Percentiles rank a stretch among this genome's conserved stretches.
Conservation (phyloP, 2,113 vertebrate genomes). For the Muscicapa adusta region DNA sequence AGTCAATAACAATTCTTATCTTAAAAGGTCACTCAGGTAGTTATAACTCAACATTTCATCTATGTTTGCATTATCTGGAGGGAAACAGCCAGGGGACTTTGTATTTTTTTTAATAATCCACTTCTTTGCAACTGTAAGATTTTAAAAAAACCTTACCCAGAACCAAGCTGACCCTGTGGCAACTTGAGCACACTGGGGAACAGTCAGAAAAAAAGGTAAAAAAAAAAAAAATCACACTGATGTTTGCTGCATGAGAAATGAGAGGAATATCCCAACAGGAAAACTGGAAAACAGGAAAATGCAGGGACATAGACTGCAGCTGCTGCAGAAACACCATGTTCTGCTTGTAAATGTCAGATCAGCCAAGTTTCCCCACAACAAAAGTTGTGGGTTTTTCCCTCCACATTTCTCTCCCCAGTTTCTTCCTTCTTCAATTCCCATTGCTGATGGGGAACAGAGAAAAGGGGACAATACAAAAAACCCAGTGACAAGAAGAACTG, state of each 20-base stretch:
- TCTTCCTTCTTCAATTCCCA: not conserved
- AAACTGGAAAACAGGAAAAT: not conserved
- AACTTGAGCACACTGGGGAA: not conserved
- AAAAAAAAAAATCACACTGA: not conserved
- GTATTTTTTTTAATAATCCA: not conserved
- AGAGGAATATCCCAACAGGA: not conserved
- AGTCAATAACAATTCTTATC: constrained; percentile 52
- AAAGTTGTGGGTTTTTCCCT: not conserved
- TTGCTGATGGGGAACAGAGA: not conserved
- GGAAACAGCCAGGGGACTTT: constrained; percentile 39
- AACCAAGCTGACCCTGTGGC: not conserved
- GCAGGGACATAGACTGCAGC: not conserved
- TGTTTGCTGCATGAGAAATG: not conserved
- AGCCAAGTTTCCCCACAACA: not conserved
- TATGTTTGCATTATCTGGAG: not conserved
- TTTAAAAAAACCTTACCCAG: not conserved
- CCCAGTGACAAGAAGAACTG: fast-evolving
- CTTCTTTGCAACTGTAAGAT: not conserved
- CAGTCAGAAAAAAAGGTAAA: not conserved
- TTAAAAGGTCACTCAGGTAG: constrained; percentile 55
- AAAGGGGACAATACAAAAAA: not conserved
- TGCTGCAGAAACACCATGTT: not conserved
- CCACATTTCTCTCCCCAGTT: not conserved
- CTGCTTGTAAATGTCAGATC: not conserved
- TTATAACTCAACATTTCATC: constrained; percentile 17